Base-by-base conservation (phyloP, 2,888 invertebrate species). In the Ophion ellenae region DNA sequence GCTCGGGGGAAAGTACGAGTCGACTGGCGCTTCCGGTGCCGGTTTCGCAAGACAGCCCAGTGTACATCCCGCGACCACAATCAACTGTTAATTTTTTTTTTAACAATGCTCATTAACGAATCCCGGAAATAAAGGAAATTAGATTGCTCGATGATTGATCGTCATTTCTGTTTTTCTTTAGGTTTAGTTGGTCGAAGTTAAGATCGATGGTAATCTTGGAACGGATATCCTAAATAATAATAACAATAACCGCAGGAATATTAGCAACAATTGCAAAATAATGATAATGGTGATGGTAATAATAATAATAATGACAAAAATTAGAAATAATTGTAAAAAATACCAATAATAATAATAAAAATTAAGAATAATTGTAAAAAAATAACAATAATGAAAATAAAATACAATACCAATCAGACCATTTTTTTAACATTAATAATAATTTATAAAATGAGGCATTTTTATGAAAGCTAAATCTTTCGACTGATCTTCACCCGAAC, bases 11-110 rank as follows among this genome's bases (percentile, higher is more conserved):
- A 96, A 95, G 92, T 96, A 96, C 14, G 91, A 91, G 69, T 86
- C 90, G 9, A 94, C 92, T 24, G 96, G 96, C 3, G 96, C 95
- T 92, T 96, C 96, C 53, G 96, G 96, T 86, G 95, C 95, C 87
- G 95, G 92, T 81, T 92, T 96, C 78, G 87, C 93, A 17, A 83
- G 69, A 70, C 83, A 85, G 7, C 71, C 77, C 86, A 90, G 74
- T 36, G 88, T 89, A 47, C 88, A 89, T n/a, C 86, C 88, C 79
- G 85, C 83, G 40, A 89, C 71, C 67, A 89, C 57, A 40, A 90
- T 88, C 73, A 89, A 87, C 90, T 90, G 85, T 87, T 76, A 75
- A 45, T 64, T 67, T 45, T 67, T 64, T 64, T 66, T 20, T n/a
- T 9, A 66, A 45, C n/a, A 32, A 47, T 14, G 14, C 53, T 53